Percentiles rank a stretch among this genome's conserved stretches.
Conservation (phyloP, 2,113 vertebrate genomes). For the Nyctereutes procyonoides region DNA sequence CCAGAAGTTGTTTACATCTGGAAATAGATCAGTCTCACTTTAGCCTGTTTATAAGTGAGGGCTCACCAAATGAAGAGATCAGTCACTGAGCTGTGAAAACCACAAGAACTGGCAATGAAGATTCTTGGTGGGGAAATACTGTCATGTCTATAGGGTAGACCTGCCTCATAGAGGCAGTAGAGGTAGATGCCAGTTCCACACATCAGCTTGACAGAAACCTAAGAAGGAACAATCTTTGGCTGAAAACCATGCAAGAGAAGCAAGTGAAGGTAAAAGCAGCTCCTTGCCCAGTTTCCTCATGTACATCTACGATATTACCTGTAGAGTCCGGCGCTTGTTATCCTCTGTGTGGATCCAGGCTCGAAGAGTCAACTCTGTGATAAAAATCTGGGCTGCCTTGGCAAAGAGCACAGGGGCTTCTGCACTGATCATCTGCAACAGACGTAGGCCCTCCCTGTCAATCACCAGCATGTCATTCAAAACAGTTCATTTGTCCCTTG, state of each 20-base stretch:
- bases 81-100: constrained; percentile 59
- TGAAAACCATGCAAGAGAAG: constrained; percentile 37
- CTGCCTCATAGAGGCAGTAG: background rate
- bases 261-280: background rate
- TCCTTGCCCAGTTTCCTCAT: background rate
- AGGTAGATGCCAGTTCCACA: constrained; percentile 38
- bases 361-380: constrained; percentile 96
- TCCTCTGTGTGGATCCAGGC: constrained; percentile 99
- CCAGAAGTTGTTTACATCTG: constrained; percentile 41
- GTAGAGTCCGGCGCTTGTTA: constrained; percentile 98
- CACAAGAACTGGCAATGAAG: constrained; percentile 44
- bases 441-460: constrained; percentile 29
- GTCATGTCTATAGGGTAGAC: background rate
- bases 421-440: constrained; percentile 97
- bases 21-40: constrained; percentile 29
- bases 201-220: background rate
- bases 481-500: background rate
- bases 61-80: background rate
- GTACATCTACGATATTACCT: constrained; percentile 87
- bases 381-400: constrained; percentile 99
- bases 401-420: constrained; percentile 98
- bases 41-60: background rate
- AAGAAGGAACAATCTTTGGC: background rate
- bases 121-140: constrained; percentile 40
- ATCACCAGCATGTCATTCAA: constrained; percentile 38